Base-by-base conservation (phyloP, 1,140 invertebrate species). In the Popillia japonica region DNA sequence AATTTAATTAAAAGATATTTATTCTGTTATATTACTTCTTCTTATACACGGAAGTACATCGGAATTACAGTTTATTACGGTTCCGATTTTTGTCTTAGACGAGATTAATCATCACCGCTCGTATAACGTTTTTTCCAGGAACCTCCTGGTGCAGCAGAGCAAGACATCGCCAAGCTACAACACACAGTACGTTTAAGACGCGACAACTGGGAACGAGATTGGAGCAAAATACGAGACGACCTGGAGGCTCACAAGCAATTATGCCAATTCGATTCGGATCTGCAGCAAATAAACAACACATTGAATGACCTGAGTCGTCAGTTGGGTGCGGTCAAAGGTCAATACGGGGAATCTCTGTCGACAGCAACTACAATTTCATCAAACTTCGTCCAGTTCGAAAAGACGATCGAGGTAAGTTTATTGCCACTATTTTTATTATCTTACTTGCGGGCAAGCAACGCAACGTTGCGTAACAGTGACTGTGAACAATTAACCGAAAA, bases 381-480 rank as follows among this genome's bases (percentile, higher is more conserved):
- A 75, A 91, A 93, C 59, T 96, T 95, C 85, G 88, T 89, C 72
- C 91, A 94, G 80, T 96, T 96, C 85, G 93, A 96, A 87, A 92
- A 92, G 87, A 95, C 94, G 72, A 92, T 96, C 81, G 88, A 92
- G 88, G 94, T 95, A 88, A 89, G 77, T 75, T 77, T 44, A 41
- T 40, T 68, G 20, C 22, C 61, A 68, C 7, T 8, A 68, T 34
- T 34, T 34, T 34, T 34, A 34, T 34, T 34, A 34, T 34, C 4
- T 34, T 34, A 34, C 27, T 34, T 41, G n/a, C 61, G 61, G 61
- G 61, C 61, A 34, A 23, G 27, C 61, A 10, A 17, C 44, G 44
- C 64, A 20, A 40, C 48, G 48, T 77, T 40, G 75, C 75, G 59
- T 48, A 77, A 77, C 75, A n/a, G 23, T 61, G 75, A 64, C 14